These are phyloP conservation scores for Nemotelus nigrinus DNA, from an alignment of 2,888 invertebrate species.

Conservation along the genomic window DNA sequence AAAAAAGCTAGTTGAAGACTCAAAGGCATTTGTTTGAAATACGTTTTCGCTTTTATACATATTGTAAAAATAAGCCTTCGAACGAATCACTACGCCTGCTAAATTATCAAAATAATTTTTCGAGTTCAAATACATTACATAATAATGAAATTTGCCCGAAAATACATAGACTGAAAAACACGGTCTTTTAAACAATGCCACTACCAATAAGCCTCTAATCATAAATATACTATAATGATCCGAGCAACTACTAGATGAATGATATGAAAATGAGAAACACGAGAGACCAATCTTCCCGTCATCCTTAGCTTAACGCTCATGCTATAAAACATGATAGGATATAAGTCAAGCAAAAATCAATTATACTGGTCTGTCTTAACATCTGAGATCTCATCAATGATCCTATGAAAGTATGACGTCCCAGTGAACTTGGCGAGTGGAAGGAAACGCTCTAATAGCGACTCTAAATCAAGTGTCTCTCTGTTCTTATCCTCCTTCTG, in stretches of 20 bases:
- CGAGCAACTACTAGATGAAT: background rate
- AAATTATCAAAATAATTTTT: no score
- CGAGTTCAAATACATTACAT: no score
- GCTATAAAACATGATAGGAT: background rate
- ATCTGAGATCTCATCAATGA: constrained; percentile 27
- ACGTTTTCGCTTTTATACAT: no score
- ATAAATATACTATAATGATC: background rate
- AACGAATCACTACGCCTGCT: no score
- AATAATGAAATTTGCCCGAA: no score
- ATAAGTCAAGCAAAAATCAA: constrained; percentile 14
- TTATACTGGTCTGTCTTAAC: constrained; percentile 43
- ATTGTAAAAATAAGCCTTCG: no score
- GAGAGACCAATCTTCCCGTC: no score
- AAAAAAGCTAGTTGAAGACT: no score
- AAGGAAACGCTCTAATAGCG: constrained; percentile 44
- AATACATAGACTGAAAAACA: no score
- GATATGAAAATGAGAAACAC: background rate
- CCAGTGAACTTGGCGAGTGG: constrained; percentile 44
- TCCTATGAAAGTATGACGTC: constrained; percentile 19
- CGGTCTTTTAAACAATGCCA: no score
- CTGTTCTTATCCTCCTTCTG: constrained; percentile 23
- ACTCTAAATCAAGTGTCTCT: constrained; percentile 33
- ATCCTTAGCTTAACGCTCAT: background rate
- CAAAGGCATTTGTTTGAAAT: no score
- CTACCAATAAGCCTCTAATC: background rate